A percentile compares a stretch with the other conserved stretches of the same genome.
phyloP scores from a whole-genome alignment of 2,888 invertebrate species.

The Andrena chrysosceles region DNA sequence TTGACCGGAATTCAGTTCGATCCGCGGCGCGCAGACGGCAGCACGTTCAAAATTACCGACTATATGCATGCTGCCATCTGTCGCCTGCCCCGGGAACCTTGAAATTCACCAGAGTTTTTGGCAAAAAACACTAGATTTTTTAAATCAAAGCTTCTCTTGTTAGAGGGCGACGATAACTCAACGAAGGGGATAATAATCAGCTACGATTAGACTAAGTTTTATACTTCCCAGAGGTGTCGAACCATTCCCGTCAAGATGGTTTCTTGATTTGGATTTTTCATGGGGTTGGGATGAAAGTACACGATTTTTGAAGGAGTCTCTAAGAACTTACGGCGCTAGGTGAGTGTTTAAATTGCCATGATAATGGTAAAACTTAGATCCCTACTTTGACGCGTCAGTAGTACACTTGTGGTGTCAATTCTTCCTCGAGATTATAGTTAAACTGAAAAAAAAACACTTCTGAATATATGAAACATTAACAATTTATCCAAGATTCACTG shows the following conservation, averaged over 20 bases:
- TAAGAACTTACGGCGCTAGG: too few species aligned
- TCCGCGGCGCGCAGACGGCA: conserved; percentile 76
- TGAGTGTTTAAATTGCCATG: too few species aligned
- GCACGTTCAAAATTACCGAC: conserved; percentile 83
- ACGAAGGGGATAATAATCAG: rapidly evolving
- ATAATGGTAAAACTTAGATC: not conserved
- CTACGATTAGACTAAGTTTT: not conserved
- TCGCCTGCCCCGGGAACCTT: conserved; percentile 40
- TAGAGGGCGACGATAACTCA: too few species aligned
- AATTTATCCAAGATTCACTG: not conserved
- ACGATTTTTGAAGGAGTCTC: not conserved
- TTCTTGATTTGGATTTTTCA: not conserved
- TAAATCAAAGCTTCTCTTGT: not conserved
- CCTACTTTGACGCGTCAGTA: not conserved
- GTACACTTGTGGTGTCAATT: not conserved
- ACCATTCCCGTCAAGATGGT: not conserved
- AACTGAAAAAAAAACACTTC: not conserved
- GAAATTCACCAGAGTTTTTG: conserved; percentile 38
- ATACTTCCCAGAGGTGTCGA: not conserved
- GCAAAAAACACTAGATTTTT: conserved; percentile 39
- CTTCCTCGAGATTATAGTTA: not conserved
- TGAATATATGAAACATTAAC: not conserved
- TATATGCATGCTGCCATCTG: conserved; percentile 80
- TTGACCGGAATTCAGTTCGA: conserved; percentile 76
- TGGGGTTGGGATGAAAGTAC: not conserved